These are phyloP conservation scores for Ophion costatus DNA, from an alignment of 2,888 invertebrate genomes.

Conservation along the genomic window DNA sequence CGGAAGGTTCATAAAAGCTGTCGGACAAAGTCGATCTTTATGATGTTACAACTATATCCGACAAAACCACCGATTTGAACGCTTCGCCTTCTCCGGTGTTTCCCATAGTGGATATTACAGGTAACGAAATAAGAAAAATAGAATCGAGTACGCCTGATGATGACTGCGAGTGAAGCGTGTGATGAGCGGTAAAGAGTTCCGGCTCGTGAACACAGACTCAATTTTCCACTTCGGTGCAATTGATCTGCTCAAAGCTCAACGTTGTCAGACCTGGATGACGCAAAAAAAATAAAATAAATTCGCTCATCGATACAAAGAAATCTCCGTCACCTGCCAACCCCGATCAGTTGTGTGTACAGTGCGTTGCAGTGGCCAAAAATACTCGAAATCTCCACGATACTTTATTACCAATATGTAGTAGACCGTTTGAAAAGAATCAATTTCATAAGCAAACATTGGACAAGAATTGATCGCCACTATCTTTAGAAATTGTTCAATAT, in stretches of 20 bases:
- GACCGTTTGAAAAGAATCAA: too few relatives aligned
- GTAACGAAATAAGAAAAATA: conserved; percentile 41
- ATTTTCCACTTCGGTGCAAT: conserved; percentile 50
- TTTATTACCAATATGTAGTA: too few relatives aligned
- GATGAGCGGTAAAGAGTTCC: conserved; percentile 51
- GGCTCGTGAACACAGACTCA: conserved; percentile 48
- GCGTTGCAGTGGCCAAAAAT: too few relatives aligned
- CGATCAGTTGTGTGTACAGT: too few relatives aligned
- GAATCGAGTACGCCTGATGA: conserved; percentile 46
- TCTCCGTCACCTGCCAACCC: not conserved
- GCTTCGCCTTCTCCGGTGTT: conserved; percentile 34
- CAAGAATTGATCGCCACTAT: too few relatives aligned
- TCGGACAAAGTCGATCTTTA: conserved; percentile 45
- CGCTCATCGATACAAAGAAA: not conserved
- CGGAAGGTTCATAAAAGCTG: not conserved
- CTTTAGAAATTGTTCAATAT: too few relatives aligned
- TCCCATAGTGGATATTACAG: conserved; percentile 11
- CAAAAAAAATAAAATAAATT: conserved; percentile 9
- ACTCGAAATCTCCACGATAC: too few relatives aligned
- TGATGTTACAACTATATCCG: conserved; percentile 29
- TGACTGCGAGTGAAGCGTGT: conserved; percentile 51
- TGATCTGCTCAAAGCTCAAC: conserved; percentile 39
- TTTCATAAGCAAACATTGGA: too few relatives aligned
- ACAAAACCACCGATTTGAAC: conserved; percentile 37
- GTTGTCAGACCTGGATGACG: conserved; percentile 42